Conservation (phyloP, 2,797 vertebrate genomes). For the Champsocephalus gunnari region DNA sequence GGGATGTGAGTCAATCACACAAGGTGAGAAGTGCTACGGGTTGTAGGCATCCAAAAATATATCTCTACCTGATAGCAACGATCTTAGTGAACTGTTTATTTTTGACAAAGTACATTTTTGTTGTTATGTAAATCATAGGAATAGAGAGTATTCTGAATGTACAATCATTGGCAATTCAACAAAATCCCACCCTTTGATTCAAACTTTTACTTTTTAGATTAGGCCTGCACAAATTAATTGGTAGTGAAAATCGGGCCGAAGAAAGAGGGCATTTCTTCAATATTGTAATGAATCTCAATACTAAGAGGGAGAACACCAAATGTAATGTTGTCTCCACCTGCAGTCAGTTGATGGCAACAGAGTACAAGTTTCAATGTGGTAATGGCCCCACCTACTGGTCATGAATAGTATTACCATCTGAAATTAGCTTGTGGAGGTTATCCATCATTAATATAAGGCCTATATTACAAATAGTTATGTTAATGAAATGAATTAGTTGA, state of each 20-base stretch:
- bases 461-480: neutral
- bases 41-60: constrained; percentile 38
- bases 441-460: neutral
- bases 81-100: constrained; percentile 8
- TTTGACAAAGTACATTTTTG: neutral
- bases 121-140: neutral
- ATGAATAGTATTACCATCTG: constrained; percentile 22
- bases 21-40: constrained; percentile 52
- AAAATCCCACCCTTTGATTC: neutral
- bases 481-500: neutral
- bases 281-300: constrained; percentile 19
- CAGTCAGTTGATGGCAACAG: constrained; percentile 27
- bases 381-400: constrained; percentile 66
- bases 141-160: neutral
- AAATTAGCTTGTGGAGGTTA: neutral
- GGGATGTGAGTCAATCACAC: constrained; percentile 54
- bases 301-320: constrained; percentile 11
- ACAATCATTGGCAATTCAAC: constrained; percentile 18
- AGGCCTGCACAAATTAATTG: neutral
- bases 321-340: constrained; percentile 62
- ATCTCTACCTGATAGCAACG: constrained; percentile 14
- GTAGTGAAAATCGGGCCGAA: neutral
- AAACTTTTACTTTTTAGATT: neutral
- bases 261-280: constrained; percentile 6
- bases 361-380: constrained; percentile 34